Percentiles rank a stretch among this genome's conserved stretches.
phyloP scores from a whole-genome alignment of 2,797 vertebrate species.

The Acanthurus lineatus region DNA sequence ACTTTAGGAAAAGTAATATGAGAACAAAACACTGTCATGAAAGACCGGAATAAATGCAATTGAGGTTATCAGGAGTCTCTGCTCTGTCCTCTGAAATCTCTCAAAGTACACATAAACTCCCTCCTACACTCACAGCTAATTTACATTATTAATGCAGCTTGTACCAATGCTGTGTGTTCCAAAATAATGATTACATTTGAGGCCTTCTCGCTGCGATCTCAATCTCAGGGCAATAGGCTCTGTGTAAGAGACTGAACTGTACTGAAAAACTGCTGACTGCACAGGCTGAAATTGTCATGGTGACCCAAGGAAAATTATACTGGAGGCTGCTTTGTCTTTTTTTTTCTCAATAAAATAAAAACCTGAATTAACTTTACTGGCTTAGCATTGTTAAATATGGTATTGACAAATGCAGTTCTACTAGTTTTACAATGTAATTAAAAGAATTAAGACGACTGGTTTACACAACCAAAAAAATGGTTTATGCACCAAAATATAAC shows the following conservation, averaged over 20 bases:
- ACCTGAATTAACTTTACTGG: constrained; percentile 5
- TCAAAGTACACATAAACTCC: constrained; percentile 41
- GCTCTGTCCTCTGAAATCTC: constrained; percentile 36
- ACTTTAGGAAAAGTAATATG: constrained; percentile 19
- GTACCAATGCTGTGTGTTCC: constrained; percentile 61
- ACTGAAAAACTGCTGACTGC: constrained; percentile 60
- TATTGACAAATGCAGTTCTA: neutral
- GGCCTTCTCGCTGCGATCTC: constrained; percentile 34
- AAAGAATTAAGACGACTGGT: neutral
- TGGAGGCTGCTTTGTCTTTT: constrained; percentile 1
- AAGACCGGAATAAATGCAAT: constrained; percentile 45
- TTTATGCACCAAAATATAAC: neutral
- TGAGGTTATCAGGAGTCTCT: constrained; percentile 42
- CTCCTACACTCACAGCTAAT: constrained; percentile 29
- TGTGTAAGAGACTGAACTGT: constrained; percentile 18
- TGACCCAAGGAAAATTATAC: constrained; percentile 57
- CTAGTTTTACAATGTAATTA: neutral
- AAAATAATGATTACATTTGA: constrained; percentile 72
- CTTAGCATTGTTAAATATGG: constrained; percentile 7
- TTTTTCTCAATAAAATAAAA: constrained; percentile 5
- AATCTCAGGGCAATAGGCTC: constrained; percentile 33
- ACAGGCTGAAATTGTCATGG: constrained; percentile 44
- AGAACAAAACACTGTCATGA: constrained; percentile 62
- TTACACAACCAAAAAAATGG: neutral
- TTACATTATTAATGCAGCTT: constrained; percentile 65